Base-by-base conservation (phyloP, 1,140 invertebrate genomes). In the Sitophilus oryzae region DNA sequence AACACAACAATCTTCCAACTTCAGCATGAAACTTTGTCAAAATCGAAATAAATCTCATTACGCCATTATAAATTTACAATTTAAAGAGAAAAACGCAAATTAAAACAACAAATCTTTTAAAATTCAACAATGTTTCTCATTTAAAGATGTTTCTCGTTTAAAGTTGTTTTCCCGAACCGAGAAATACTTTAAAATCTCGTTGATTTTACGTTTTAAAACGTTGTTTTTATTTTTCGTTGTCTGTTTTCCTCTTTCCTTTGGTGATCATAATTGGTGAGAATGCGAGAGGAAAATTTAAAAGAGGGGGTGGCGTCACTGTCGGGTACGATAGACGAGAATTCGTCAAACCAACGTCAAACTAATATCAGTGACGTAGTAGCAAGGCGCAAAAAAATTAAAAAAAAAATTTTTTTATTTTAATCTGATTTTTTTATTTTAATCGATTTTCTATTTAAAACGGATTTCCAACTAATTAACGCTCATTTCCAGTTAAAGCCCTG, bases 101-200 rank as follows among this genome's bases (percentile, higher is more conserved):
- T 46, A 46, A 20, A 16, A 23, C 44, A 19, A 30, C 15, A 46
- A 46, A 46, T 35, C 44, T 46, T 46, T 46, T 35, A 30, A 30
- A 30, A 46, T 35, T 46, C 21, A 30, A 46, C 22, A 10, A 46
- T 46, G 44, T 46, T 46, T 46, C 44, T 46, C 22, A 18, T 46
- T 46, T 46, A 46, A 2, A 46, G 23, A 9, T 46, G 21, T 46
- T 35, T 20, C 19, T 10, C 8, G n/a, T n/a, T n/a, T 46, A 46
- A 2, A 46, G 23, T 30, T 46, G 21, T 46, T 35, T 20, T 19
- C 15, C 8, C 14, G 3, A 41, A n/a, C 14, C 4, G 2, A 30
- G 14, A 35, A 20, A 6, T 3, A 23, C 20, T 46, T 46, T 46
- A 46, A 34, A 30, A 19, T 46, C 44, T 1, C 21, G 44, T 46